These are phyloP conservation scores for Hypocryptadius cinnamomeus DNA, from an alignment of 2,113 vertebrate genomes.

Conservation along the genomic window DNA sequence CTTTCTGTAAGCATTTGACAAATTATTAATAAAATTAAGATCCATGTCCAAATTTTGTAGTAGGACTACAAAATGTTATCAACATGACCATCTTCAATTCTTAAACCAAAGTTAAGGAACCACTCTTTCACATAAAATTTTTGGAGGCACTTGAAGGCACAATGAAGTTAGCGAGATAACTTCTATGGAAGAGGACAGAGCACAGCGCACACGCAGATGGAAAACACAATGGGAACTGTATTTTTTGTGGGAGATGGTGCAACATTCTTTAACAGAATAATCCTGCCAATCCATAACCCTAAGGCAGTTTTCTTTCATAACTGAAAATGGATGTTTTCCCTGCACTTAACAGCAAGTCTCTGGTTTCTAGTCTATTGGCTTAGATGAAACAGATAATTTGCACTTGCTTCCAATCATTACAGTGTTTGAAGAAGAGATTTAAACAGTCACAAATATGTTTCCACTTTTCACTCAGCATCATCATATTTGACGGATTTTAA, in stretches of 20 bases:
- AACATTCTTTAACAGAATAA: neutral
- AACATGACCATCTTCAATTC: neutral
- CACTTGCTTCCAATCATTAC: neutral
- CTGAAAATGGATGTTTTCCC: neutral
- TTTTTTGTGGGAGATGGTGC: neutral
- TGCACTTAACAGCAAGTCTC: neutral
- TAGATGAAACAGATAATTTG: neutral
- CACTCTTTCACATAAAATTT: neutral
- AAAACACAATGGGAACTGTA: neutral
- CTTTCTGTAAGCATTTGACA: neutral
- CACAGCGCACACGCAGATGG: fast-evolving
- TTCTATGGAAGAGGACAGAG: neutral
- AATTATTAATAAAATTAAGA: neutral
- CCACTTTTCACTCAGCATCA: neutral
- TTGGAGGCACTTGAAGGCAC: neutral
- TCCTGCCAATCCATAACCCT: neutral
- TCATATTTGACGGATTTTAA: neutral
- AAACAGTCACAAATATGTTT: neutral
- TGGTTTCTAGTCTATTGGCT: neutral
- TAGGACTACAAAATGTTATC: neutral
- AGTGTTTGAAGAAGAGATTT: neutral
- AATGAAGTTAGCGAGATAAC: neutral
- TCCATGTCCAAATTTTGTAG: neutral
- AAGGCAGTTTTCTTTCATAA: neutral
- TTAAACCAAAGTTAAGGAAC: neutral